Conservation (phyloP, 2,113 vertebrate genomes). For the Sander vitreus region DNA sequence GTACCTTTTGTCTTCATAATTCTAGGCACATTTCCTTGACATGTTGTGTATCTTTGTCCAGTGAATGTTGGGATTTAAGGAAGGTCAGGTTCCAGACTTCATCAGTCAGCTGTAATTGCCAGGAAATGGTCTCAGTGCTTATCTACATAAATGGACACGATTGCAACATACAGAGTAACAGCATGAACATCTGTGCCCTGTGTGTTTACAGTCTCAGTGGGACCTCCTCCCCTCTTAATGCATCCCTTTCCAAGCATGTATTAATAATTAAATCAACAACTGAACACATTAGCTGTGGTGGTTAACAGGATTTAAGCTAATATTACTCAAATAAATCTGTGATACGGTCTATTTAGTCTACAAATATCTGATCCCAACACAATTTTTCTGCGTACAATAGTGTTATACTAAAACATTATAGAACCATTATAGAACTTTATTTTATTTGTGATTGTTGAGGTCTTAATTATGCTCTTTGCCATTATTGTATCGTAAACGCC, state of each 20-base stretch:
- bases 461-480: too few species aligned
- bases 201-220: not conserved
- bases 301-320: not conserved
- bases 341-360: too few species aligned
- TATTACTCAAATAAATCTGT: too few species aligned
- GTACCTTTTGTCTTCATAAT: not conserved
- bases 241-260: too few species aligned
- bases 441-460: too few species aligned
- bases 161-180: not conserved
- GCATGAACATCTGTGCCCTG: not conserved
- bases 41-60: not conserved
- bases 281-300: not conserved
- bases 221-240: not conserved
- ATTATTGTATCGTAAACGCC: too few species aligned
- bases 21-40: not conserved
- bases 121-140: constrained; percentile 9
- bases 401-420: too few species aligned
- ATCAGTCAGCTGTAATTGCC: not conserved
- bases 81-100: not conserved
- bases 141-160: not conserved
- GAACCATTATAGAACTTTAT: too few species aligned
- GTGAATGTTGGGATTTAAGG: not conserved
- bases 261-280: not conserved
- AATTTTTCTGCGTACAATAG: too few species aligned
- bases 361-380: too few species aligned